Base-by-base conservation (phyloP, 2,113 vertebrate species). In the Halcyon senegalensis region DNA sequence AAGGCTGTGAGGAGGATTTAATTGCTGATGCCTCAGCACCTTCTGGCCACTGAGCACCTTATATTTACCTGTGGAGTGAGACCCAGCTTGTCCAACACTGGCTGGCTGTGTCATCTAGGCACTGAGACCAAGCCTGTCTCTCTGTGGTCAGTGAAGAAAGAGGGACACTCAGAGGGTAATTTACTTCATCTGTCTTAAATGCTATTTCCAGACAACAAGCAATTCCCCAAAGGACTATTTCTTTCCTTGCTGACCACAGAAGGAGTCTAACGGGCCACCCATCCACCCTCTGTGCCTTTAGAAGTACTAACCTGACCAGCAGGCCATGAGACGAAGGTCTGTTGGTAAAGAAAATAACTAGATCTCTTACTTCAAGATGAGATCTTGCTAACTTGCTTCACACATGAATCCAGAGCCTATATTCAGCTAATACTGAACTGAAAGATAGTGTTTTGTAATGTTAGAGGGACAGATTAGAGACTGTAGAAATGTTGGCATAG, bases 361-460 rank as follows among this genome's bases (percentile, higher is more conserved):
- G 9, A 66, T 73, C 19, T 89, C 48, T 76, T 59, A 53, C 15
- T 78, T 87, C 51, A 70, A 80, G 39, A 14, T 37, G 53, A 79
- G 70, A 64, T 89, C 64, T 89, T 89, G 27, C 23, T 89, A 95
- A 96, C 48, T 77, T 25, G 11, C 62, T 33, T 60, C 24, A 70
- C 70, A 35, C 20, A 5, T 85, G 58, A 89, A 95, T 39, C 10
- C 53, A 81, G 51, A 87, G 12, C 46, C 51, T 93, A 31, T 33
- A 88, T 77, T 68, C 50, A 84, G 55, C 35, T 48, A 78, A 48
- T 19, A 77, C 25, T 53, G 15, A 75, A 62, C 28, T 11, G 78
- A 76, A 83, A 93, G 11, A 24, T 18, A 39, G 23, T 0, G 3
- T 80, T 93, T 90, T 67, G 5, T 60, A 43, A 53, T 51, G 17